Base-by-base conservation (phyloP, 1,140 invertebrate genomes). In the Nasonia vitripennis region DNA sequence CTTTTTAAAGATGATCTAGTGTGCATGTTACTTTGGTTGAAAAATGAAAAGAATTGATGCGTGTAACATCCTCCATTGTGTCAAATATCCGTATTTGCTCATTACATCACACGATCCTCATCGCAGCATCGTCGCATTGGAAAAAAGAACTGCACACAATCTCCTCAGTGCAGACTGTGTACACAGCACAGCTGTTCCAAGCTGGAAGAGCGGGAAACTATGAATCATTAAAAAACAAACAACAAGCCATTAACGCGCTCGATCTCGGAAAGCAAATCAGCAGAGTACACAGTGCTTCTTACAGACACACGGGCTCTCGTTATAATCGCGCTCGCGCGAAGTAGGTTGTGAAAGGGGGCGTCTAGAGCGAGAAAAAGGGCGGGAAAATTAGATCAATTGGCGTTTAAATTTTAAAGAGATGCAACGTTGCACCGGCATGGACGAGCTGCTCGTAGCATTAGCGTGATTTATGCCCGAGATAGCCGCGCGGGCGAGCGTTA, bases 321-420 rank as follows among this genome's bases (percentile, higher is more conserved):
- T 45, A n/a, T n/a, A 62, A 62, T 20, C 55, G 17, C 2, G 20
- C 55, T n/a, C 11, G 55, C 55, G 1, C 11, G 17, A 34, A 71
- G 27, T 71, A 34, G 70, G 27, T 71, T 71, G 70, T 17, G 6
- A 71, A 34, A n/a, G 20, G 55, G 17, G 34, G 34, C 34, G 55
- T 5, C 27, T 7, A 27, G 27, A 71, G 27, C 27, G 23, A 71
- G 17, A 75, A 20, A 31, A n/a, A 75, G 37, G 73, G 5, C 31
- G 20, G 73, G 34, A 2, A 55, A 31, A 78, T 51, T 78, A 27
- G 41, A 78, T 48, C 75, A 78, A 31, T 75, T 41, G 31, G 31
- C 4, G 27, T n/a, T 78, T 78, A 48, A 78, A 78, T 23, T 78
- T 78, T 23, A 78, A 78, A 78, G 75, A 51, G 75, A 78, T 78